Percentiles rank a stretch among this genome's conserved stretches.
phyloP scores from a whole-genome alignment of 1,140 invertebrate genomes.

The Cyphomyrmex costatus region DNA sequence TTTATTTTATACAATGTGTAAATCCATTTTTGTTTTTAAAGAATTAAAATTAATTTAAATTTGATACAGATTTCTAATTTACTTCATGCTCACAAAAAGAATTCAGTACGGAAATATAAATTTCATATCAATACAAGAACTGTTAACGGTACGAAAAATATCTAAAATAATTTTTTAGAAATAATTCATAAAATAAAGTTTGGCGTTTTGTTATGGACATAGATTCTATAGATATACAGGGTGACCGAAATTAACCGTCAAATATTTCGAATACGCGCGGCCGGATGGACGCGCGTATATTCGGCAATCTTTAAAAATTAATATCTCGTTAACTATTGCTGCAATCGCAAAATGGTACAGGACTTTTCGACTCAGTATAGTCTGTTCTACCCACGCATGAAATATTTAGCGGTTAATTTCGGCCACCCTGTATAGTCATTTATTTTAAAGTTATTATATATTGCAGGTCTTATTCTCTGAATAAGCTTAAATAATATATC shows the following conservation, averaged over 20 bases:
- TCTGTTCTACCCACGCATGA: too few relatives aligned
- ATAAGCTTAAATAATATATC: slow-evolving; percentile 10
- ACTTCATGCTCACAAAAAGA: neutral
- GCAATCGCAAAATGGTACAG: too few relatives aligned
- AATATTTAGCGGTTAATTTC: too few relatives aligned
- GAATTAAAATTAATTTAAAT: slow-evolving; percentile 1
- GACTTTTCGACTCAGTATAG: too few relatives aligned
- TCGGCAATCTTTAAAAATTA: too few relatives aligned
- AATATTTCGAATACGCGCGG: too few relatives aligned
- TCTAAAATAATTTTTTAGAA: neutral
- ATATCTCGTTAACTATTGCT: too few relatives aligned
- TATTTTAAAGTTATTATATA: neutral
- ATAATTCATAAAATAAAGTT: neutral
- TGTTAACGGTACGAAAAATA: neutral
- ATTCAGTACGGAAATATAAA: neutral
- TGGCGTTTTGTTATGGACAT: neutral
- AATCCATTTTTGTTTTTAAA: neutral
- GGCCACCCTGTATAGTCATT: too few relatives aligned
- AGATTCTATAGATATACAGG: neutral
- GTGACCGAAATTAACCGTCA: too few relatives aligned
- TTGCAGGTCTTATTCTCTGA: neutral
- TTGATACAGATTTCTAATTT: neutral
- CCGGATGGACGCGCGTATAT: too few relatives aligned
- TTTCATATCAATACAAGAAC: neutral
- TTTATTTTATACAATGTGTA: neutral